Conservation (phyloP, 2,888 invertebrate genomes). For the Morpho achilles region DNA sequence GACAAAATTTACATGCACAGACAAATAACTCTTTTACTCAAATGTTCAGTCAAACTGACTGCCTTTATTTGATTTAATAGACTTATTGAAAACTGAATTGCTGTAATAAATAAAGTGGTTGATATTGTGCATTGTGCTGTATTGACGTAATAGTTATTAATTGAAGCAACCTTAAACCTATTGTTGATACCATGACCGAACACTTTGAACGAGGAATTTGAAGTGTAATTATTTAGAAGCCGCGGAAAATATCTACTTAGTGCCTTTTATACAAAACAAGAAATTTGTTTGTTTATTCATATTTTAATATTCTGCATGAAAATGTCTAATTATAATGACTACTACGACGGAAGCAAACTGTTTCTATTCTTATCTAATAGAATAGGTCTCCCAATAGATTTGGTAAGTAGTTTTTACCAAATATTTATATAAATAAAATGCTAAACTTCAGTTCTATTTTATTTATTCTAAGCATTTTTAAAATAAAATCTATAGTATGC, state of each 20-base stretch:
- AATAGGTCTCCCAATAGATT: slow-evolving; percentile 86
- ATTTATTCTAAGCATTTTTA: too few species aligned
- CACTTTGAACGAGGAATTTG: too few species aligned
- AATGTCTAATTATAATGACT: slow-evolving; percentile 59
- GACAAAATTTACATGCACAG: too few species aligned
- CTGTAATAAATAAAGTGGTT: slow-evolving; percentile 23
- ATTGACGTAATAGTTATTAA: slow-evolving; percentile 24
- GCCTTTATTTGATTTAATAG: too few species aligned
- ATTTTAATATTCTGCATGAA: slow-evolving; percentile 18
- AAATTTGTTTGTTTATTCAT: not conserved
- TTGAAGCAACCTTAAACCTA: slow-evolving; percentile 9
- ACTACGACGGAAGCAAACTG: slow-evolving; percentile 85
- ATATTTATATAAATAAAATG: too few species aligned
- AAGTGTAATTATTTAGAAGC: not conserved
- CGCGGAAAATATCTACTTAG: slow-evolving; percentile 3
- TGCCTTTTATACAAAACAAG: not conserved
- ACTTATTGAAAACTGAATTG: slow-evolving; percentile 15
- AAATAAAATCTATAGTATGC: too few species aligned
- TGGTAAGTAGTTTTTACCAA: slow-evolving; percentile 76
- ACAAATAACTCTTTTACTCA: too few species aligned
- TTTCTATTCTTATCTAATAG: slow-evolving; percentile 84
- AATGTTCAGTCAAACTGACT: too few species aligned
- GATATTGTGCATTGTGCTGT: slow-evolving; percentile 24
- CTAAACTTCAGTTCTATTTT: too few species aligned
- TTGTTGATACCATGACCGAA: too few species aligned